Evolutionary conservation across 2,113 vertebrate genomes (phyloP).

Genomic region (Polyodon spathula): DNA sequence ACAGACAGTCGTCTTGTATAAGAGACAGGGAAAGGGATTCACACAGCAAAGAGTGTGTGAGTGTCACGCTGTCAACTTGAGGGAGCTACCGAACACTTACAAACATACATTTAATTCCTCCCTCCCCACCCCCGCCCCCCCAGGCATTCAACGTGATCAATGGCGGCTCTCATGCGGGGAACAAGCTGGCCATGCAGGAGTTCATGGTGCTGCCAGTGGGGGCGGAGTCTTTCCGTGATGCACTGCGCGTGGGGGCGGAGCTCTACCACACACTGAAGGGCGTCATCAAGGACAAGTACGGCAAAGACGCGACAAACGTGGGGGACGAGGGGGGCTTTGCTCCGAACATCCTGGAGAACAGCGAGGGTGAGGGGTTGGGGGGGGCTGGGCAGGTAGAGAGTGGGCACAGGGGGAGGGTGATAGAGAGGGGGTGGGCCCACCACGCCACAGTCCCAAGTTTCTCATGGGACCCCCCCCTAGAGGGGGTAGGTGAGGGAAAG

Average conservation of each 20-base stretch:
- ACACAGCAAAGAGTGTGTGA: no score
- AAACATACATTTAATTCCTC: no score
- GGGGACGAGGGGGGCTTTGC: constrained; percentile 88
- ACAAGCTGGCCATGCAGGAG: constrained; percentile 88
- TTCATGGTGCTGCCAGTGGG: constrained; percentile 91
- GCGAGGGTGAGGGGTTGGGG: constrained; percentile 62
- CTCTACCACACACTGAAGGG: constrained; percentile 84
- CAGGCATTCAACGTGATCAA: constrained; percentile 91
- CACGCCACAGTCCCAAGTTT: no score
- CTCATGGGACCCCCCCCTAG: no score
- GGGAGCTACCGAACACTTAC: no score
- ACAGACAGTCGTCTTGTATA: no score
- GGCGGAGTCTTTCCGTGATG: constrained; percentile 80
- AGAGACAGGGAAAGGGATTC: no score
- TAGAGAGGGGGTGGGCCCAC: no score
- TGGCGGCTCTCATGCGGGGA: constrained; percentile 81
- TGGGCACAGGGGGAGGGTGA: not conserved
- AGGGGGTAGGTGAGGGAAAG: not conserved
- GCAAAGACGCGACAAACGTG: constrained; percentile 84
- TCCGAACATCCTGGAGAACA: constrained; percentile 87
- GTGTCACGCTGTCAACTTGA: no score
- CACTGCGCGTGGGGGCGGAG: constrained; percentile 77
- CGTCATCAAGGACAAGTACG: constrained; percentile 85
- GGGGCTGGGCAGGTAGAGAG: constrained; percentile 19
- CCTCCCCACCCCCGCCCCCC: constrained; percentile 8